These are phyloP conservation scores for Diabrotica undecimpunctata DNA, from an alignment of 1,140 invertebrate genomes.

Conservation along the genomic window DNA sequence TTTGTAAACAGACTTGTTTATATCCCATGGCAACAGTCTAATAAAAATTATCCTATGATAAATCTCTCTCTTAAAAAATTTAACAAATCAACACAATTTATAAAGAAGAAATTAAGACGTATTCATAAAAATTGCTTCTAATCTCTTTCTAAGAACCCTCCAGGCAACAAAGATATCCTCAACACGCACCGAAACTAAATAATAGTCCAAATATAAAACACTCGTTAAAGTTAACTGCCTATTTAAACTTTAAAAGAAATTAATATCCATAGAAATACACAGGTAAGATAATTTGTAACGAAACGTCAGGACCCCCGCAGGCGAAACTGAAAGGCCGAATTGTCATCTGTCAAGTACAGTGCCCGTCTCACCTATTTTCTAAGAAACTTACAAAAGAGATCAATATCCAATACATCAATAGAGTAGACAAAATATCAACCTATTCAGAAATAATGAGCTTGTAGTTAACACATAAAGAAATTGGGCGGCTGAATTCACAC, in stretches of 20 bases:
- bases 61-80: too few species aligned
- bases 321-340: slow-evolving; percentile 14
- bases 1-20: too few species aligned
- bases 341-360: slow-evolving; percentile 18
- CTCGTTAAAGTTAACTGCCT: slow-evolving; percentile 19
- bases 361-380: slow-evolving; percentile 29
- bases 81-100: too few species aligned
- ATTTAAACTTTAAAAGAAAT: slow-evolving; percentile 12
- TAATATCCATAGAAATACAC: slow-evolving; percentile 15
- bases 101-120: too few species aligned
- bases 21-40: too few species aligned
- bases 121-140: too few species aligned
- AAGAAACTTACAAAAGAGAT: slow-evolving; percentile 22
- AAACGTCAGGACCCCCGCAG: slow-evolving; percentile 29
- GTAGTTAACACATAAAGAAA: slow-evolving; percentile 32
- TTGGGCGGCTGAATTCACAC: slow-evolving; percentile 26
- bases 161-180: too few species aligned
- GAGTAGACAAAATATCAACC: slow-evolving; percentile 21
- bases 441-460: slow-evolving; percentile 27
- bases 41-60: too few species aligned
- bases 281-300: slow-evolving; percentile 34
- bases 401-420: slow-evolving; percentile 15
- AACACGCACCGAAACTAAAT: slow-evolving; percentile 10
- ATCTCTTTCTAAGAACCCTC: too few species aligned
- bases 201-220: slow-evolving; percentile 17